Evolutionary conservation across 2,113 vertebrate species (phyloP), one percentile per base, ranked within the genome.

Genomic region (Sinocyclocheilus anophthalmus): DNA sequence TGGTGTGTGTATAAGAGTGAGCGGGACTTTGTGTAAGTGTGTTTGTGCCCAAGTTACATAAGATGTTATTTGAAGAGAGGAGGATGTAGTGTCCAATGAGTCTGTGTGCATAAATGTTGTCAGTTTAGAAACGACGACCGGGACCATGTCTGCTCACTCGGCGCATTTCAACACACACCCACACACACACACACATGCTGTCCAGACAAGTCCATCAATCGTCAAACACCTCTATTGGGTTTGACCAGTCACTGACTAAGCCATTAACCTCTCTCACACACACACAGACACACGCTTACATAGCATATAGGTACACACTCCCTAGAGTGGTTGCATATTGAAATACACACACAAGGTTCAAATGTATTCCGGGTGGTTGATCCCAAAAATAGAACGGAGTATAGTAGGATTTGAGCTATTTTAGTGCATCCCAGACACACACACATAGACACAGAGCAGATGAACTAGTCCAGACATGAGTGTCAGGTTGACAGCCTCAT

Each of bases 401-500:
- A 42, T 80, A 42, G 30, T 22, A 63, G 77, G 77, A 61, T 80
- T 63, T 80, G 24, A 63, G 37, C 59, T 48, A 67, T 81, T 81
- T 50, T 48, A 30, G 30, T 22, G 2, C 57, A 26, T 50, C 10
- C 16, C 45, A 84, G 33, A 79, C 73, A 75, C 63, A 86, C 26
- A 83, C 26, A 86, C 13, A 77, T 26, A 69, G 8, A 61, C 42
- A 53, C 84, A 76, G 22, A 72, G 72, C 63, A 67, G 73, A 86
- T 78, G 53, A 83, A 42, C 50, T 55, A 83, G 81, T 86, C 75
- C 79, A 83, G 76, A 79, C 87, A 72, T 73, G 73, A 45, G 75
- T 73, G 84, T 83, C 79, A 77, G 72, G 81, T 77, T 88, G 84
- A 85, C 87, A 79, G 83, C 55, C 87, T 80, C 18, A 37, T 69